phyloP scores from a whole-genome alignment of 2,888 invertebrate species.

The Andrena bicolor region DNA sequence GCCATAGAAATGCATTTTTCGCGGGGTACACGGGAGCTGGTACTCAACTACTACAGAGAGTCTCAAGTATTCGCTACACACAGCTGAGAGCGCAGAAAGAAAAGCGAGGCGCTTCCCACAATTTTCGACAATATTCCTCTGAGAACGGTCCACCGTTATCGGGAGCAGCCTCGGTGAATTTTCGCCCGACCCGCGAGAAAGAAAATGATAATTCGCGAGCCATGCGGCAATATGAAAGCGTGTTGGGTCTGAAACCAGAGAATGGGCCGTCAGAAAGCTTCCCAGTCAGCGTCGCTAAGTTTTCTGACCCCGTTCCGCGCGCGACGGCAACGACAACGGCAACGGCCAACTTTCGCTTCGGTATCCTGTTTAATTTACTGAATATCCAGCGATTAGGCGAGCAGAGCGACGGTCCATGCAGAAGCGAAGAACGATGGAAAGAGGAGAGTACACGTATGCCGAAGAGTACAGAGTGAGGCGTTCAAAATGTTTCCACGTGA shows the following conservation, averaged over 20 bases:
- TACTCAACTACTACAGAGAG: too few species aligned
- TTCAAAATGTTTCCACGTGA: neutral
- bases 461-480: conserved; percentile 2
- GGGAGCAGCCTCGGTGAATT: neutral
- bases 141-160: neutral
- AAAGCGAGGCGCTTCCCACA: neutral
- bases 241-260: conserved; percentile 3
- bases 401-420: neutral
- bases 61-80: neutral
- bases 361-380: conserved; percentile 9
- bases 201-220: conserved; percentile 35
- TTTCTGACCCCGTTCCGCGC: conserved; percentile 18
- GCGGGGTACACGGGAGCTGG: too few species aligned
- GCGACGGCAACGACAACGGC: neutral
- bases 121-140: neutral
- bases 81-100: neutral
- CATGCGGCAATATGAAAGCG: conserved; percentile 5
- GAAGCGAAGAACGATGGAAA: conserved; percentile 1
- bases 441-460: neutral
- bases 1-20: too few species aligned
- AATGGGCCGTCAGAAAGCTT: conserved; percentile 25
- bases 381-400: conserved; percentile 23
- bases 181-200: neutral
- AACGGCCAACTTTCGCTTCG: conserved; percentile 11
- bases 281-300: neutral